Base-by-base conservation (phyloP, 2,888 invertebrate species). In the Cancer borealis region DNA sequence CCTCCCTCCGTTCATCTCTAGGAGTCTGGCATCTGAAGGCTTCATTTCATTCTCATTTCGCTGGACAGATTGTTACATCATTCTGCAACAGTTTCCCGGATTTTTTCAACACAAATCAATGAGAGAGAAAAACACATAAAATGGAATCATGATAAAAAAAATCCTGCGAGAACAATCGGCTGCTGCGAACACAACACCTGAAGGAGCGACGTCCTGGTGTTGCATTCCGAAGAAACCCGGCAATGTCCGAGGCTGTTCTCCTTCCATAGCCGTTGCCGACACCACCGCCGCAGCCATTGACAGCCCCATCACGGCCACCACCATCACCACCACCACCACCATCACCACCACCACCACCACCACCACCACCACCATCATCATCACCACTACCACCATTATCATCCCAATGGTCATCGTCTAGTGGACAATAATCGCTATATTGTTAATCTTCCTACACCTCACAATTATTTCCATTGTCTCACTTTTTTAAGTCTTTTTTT, bases 181-280 rank as follows among this genome's bases (percentile, higher is more conserved):
- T 5, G 17, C 21, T 6, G 66, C n/a, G 66, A 66, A n/a, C n/a
- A 66, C n/a, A 66, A 66, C 66, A 66, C n/a, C n/a, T n/a, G n/a
- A 66, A 21, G 14, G n/a, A 66, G 54, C 54, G 54, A n/a, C 66
- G n/a, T 14, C n/a, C 66, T 66, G 3, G 6, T 66, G 17, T 66
- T 66, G n/a, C 21, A 66, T 66, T 66, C 66, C 66, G 1, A n/a
- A 66, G 66, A 66, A 14, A 66, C 66, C 66, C 17, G n/a, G 4
- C n/a, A 66, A 66, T 66, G 66, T 66, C 66, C 66, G 66, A 17
- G n/a, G n/a, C 66, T 66, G 66, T 66, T 66, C 66, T 66, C 66
- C 66, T n/a, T 66, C 66, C n/a, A 66, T n/a, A 54, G 17, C 54
- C 39, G 39, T 2, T 39, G 39, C 39, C 54, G 0, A 8, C 54